Evolutionary conservation across 2,888 invertebrate genomes (phyloP).

Genomic region (Philhelius pedissequus): DNA sequence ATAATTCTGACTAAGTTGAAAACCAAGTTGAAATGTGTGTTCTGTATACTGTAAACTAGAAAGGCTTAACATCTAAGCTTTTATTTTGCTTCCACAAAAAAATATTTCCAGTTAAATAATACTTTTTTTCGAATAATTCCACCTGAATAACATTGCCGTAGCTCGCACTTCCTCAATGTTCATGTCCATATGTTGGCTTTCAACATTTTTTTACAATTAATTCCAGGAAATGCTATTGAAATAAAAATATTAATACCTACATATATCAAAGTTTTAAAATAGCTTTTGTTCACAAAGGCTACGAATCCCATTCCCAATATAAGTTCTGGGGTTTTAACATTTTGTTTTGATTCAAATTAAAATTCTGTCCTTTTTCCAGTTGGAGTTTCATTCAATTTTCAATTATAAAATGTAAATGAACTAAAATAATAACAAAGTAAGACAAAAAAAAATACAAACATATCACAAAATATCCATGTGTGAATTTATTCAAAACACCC

Average conservation of each 20-base stretch:
- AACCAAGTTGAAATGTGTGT: no score
- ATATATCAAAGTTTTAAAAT: not conserved
- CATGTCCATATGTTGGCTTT: not conserved
- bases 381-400: constrained; percentile 34
- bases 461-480: not conserved
- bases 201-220: not conserved
- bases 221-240: not conserved
- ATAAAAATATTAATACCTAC: no score
- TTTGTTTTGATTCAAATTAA: constrained; percentile 6
- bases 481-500: not conserved
- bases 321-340: not conserved
- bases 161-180: not conserved
- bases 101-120: not conserved
- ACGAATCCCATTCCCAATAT: not conserved
- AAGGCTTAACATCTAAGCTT: no score
- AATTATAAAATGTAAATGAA: constrained; percentile 64
- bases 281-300: not conserved
- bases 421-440: not conserved
- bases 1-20: no score
- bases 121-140: not conserved
- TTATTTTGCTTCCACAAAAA: not conserved
- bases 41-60: no score
- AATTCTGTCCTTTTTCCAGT: constrained; percentile 1
- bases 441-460: not conserved
- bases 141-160: not conserved